phyloP scores from a whole-genome alignment of 2,113 vertebrate species.

The Upupa epops region DNA sequence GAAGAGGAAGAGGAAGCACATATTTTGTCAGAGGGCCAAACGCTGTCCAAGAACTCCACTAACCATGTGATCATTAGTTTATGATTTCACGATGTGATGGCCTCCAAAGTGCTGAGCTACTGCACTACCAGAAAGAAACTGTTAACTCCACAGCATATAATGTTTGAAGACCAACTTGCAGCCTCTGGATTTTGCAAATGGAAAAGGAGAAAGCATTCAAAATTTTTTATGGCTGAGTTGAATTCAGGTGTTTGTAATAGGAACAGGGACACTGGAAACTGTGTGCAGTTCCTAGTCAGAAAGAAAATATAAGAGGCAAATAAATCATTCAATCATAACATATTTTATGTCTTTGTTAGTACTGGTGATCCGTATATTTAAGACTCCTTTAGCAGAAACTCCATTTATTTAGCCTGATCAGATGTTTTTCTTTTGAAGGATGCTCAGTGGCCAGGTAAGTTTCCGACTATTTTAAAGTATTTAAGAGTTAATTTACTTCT shows the following conservation, averaged over 20 bases:
- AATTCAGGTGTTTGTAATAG: not conserved
- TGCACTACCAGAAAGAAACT: not conserved
- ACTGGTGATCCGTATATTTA: not conserved
- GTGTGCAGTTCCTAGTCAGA: not conserved
- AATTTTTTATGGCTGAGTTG: not conserved
- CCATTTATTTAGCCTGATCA: not conserved
- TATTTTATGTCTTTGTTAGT: not conserved
- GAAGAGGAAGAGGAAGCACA: not conserved
- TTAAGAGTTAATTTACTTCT: not conserved
- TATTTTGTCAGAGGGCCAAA: not conserved
- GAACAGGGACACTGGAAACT: not conserved
- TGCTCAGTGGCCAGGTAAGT: not conserved
- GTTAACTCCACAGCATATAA: not conserved
- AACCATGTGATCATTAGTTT: not conserved
- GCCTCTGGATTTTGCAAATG: not conserved
- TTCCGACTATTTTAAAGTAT: not conserved
- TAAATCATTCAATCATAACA: not conserved
- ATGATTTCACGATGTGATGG: not conserved
- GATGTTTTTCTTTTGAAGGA: not conserved
- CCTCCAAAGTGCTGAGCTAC: not conserved
- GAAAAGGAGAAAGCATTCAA: not conserved
- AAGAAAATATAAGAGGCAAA: not conserved
- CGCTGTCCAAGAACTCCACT: not conserved
- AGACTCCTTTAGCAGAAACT: not conserved
- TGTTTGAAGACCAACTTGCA: not conserved